phyloP scores from a whole-genome alignment of 2,888 invertebrate species.

The Amiota minor region DNA sequence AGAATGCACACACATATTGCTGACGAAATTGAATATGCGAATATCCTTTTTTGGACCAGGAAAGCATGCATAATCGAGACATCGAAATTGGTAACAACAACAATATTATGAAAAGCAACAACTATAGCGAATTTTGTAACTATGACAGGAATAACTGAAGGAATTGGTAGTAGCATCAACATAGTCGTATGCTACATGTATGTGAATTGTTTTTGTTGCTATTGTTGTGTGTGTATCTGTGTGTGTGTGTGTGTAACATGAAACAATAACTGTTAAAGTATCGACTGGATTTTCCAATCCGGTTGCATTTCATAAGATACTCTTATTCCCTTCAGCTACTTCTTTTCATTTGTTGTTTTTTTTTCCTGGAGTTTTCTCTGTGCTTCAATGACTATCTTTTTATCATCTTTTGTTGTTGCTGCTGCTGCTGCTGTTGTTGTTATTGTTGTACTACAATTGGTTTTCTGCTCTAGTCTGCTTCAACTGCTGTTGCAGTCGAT shows the following conservation, averaged over 20 bases:
- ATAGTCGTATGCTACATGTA: conserved; percentile 14
- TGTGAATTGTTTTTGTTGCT: conserved; percentile 24
- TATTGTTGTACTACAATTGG: background rate
- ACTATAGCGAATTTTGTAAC: background rate
- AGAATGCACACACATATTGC: background rate
- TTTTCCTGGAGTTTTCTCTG: background rate
- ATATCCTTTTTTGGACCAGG: conserved; percentile 26
- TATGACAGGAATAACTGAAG: conserved; percentile 2
- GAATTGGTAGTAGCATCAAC: conserved; percentile 16
- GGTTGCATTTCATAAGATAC: conserved; percentile 62
- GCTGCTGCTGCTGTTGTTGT: no score
- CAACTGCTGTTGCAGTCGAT: conserved; percentile 16
- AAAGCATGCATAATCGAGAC: conserved; percentile 59
- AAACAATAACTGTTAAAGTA: conserved; percentile 67
- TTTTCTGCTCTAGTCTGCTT: background rate
- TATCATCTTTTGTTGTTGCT: background rate
- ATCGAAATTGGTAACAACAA: conserved; percentile 51
- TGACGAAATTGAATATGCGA: conserved; percentile 38
- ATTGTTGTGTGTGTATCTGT: conserved; percentile 31
- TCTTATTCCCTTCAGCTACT: conserved; percentile 33
- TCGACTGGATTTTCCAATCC: conserved; percentile 66
- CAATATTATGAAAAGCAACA: conserved; percentile 16
- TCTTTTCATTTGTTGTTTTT: background rate
- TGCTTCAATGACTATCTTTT: no score
- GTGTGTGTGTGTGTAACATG: conserved; percentile 46